phyloP scores from a whole-genome alignment of 2,113 vertebrate species.

The Fulmarus glacialis region DNA sequence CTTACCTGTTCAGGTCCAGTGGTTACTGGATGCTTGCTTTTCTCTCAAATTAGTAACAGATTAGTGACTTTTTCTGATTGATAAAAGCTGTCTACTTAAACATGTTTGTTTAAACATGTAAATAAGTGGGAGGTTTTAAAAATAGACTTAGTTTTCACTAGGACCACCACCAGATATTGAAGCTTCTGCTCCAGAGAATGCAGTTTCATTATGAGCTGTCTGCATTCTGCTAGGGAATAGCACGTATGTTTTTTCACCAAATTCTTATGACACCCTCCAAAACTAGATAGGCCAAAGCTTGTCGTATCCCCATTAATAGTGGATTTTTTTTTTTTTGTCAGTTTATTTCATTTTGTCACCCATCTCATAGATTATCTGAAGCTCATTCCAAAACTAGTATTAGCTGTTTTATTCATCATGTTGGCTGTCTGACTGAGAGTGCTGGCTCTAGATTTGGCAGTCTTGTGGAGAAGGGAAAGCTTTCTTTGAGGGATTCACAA shows the following conservation, averaged over 20 bases:
- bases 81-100: neutral
- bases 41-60: neutral
- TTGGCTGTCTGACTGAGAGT: neutral
- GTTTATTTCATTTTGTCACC: neutral
- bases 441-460: neutral
- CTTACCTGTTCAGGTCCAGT: neutral
- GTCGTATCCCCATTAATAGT: rapidly evolving
- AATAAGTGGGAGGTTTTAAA: neutral
- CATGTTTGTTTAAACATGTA: neutral
- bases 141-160: neutral
- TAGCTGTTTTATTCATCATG: neutral
- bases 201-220: neutral
- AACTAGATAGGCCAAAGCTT: neutral
- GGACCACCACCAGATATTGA: neutral
- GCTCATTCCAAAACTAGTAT: neutral
- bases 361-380: neutral
- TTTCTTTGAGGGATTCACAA: neutral
- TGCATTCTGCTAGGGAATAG: neutral
- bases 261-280: neutral
- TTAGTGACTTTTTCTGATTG: neutral
- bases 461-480: neutral
- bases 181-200: neutral
- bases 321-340: neutral
- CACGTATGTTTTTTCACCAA: neutral
- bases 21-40: neutral